A percentile compares a stretch with the other conserved stretches of the same genome.
Evolutionary conservation across 2,888 invertebrate species (phyloP).

Genomic region (Temnothorax unifasciatus): DNA sequence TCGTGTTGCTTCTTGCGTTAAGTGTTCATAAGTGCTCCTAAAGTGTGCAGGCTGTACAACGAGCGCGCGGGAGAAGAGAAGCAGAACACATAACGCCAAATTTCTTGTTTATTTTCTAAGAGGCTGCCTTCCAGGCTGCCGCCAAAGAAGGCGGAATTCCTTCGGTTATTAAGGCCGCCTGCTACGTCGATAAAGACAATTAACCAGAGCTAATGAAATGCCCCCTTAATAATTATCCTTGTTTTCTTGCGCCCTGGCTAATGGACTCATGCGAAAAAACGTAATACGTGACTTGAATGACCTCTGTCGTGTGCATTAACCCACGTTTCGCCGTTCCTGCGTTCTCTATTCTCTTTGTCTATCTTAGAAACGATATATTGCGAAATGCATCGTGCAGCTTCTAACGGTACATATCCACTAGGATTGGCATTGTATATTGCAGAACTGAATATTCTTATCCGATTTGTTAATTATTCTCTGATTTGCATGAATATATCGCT

Average conservation of each 20-base stretch:
- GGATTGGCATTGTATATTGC: background rate
- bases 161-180: conserved; percentile 70
- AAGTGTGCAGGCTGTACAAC: conserved; percentile 39
- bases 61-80: conserved; percentile 20
- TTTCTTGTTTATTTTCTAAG: conserved; percentile 67
- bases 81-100: conserved; percentile 59
- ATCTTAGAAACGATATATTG: background rate
- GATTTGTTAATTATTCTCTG: conserved; percentile 32
- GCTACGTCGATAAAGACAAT: conserved; percentile 81
- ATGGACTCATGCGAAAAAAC: conserved; percentile 44
- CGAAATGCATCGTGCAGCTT: background rate
- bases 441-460: background rate
- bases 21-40: conserved; percentile 66
- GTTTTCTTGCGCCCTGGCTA: conserved; percentile 57
- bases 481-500: background rate
- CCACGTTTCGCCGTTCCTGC: background rate
- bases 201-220: conserved; percentile 83
- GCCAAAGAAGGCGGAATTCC: conserved; percentile 70
- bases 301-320: conserved; percentile 14
- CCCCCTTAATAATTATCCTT: conserved; percentile 65
- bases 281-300: conserved; percentile 41
- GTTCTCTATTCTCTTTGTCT: background rate
- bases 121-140: conserved; percentile 30
- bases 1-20: conserved; percentile 63
- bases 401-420: background rate